phyloP scores from a whole-genome alignment of 2,113 vertebrate genomes.

The Phaethornis superciliosus region DNA sequence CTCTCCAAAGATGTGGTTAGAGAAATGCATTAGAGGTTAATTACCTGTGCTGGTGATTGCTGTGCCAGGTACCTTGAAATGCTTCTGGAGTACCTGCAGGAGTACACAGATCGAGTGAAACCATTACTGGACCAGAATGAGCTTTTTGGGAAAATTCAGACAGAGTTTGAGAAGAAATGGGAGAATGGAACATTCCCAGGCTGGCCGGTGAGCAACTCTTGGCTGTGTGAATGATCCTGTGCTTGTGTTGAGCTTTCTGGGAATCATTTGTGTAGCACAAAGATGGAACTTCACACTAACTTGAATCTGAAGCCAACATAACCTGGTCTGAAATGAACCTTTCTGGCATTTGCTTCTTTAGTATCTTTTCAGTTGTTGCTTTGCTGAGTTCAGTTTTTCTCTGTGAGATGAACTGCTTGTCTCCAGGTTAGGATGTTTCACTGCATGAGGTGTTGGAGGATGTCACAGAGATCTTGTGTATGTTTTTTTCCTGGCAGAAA shows the following conservation, averaged over 20 bases:
- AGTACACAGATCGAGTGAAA: constrained; percentile 95
- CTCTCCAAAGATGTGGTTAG: background rate
- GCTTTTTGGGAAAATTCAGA: constrained; percentile 92
- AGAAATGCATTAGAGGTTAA: background rate
- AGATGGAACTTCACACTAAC: background rate
- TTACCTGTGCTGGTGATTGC: background rate
- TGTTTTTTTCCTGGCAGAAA: constrained; percentile 81
- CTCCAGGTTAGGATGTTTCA: background rate
- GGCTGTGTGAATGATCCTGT: background rate
- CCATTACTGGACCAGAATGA: constrained; percentile 96
- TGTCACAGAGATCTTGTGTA: background rate
- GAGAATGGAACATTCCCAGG: constrained; percentile 93
- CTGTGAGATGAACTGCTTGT: background rate
- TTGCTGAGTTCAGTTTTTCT: background rate
- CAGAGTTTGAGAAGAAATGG: constrained; percentile 98
- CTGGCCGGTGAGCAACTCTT: constrained; percentile 86
- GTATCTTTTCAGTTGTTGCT: accelerated
- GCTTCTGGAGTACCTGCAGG: constrained; percentile 96
- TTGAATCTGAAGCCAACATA: accelerated
- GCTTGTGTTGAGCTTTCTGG: background rate
- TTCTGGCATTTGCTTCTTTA: background rate
- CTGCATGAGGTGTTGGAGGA: background rate
- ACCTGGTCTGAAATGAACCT: accelerated
- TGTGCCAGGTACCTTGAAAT: constrained; percentile 91
- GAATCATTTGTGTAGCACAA: background rate